Percentiles rank a stretch among this genome's conserved stretches.
phyloP scores from a whole-genome alignment of 2,113 vertebrate species.

The Scortum barcoo region DNA sequence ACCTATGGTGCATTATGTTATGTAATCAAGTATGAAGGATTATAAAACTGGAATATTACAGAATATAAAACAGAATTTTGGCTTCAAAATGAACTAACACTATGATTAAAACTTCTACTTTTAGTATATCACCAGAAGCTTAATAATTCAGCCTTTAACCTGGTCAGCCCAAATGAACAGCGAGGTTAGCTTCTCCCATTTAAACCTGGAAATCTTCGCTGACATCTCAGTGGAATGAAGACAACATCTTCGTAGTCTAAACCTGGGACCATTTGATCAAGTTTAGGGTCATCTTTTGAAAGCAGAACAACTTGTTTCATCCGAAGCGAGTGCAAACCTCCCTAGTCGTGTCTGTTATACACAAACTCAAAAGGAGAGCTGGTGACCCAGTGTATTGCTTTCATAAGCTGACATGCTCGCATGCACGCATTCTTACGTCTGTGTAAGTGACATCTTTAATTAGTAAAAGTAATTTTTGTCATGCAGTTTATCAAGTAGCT shows the following conservation, averaged over 20 bases:
- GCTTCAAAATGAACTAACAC: conserved; percentile 34
- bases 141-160: conserved; percentile 27
- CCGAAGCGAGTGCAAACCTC: conserved; percentile 4
- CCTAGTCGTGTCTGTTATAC: background rate
- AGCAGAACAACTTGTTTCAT: conserved; percentile 14
- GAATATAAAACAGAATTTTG: conserved; percentile 51
- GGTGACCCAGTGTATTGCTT: conserved; percentile 51
- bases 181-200: conserved; percentile 10
- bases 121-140: conserved; percentile 18
- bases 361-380: conserved; percentile 52
- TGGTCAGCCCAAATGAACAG: conserved; percentile 1
- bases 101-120: conserved; percentile 30
- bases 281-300: conserved; percentile 31
- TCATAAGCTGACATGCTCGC: conserved; percentile 59
- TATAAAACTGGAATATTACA: conserved; percentile 57
- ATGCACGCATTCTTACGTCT: conserved; percentile 59
- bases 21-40: conserved; percentile 69
- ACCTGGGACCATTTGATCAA: conserved; percentile 41
- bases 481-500: conserved; percentile 53
- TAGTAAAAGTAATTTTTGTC: conserved; percentile 47
- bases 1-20: conserved; percentile 45
- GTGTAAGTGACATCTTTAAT: conserved; percentile 54
- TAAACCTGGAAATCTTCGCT: conserved; percentile 3
- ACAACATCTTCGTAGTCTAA: conserved; percentile 44
- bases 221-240: conserved; percentile 47